These are phyloP conservation scores for Chaetops frenatus DNA, from an alignment of 2,113 vertebrate species.

Conservation along the genomic window DNA sequence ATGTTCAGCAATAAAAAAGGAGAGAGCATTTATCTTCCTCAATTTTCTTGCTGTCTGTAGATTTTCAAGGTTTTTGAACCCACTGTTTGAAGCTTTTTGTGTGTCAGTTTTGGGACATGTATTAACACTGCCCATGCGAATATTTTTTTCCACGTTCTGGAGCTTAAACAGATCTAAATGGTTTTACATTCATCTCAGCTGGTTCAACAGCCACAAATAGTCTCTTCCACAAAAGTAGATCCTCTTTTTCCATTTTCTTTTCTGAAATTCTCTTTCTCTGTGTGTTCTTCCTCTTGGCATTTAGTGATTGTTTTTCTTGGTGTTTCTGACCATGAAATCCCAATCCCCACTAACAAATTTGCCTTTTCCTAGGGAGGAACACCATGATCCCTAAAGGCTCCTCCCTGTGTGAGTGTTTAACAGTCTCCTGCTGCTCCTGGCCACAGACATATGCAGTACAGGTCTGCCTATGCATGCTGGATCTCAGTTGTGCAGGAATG, in stretches of 20 bases:
- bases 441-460: rapidly evolving
- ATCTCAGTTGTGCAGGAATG: neutral
- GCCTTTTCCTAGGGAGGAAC: neutral
- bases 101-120: neutral
- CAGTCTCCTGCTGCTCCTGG: neutral
- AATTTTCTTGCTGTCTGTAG: neutral
- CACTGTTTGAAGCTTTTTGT: no score
- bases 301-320: neutral
- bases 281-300: neutral
- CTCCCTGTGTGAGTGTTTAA: neutral
- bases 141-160: neutral
- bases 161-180: neutral
- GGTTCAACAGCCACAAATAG: neutral
- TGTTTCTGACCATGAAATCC: neutral
- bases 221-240: neutral
- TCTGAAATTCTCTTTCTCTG: neutral
- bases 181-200: neutral
- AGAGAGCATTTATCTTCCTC: neutral
- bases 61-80: neutral
- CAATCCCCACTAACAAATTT: neutral
- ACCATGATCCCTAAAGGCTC: rapidly evolving
- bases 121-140: neutral
- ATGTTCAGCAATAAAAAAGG: neutral
- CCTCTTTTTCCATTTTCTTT: neutral
- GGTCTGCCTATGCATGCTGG: neutral